Evolutionary conservation across 2,113 vertebrate species (phyloP).

Genomic region (Myodes glareolus): DNA sequence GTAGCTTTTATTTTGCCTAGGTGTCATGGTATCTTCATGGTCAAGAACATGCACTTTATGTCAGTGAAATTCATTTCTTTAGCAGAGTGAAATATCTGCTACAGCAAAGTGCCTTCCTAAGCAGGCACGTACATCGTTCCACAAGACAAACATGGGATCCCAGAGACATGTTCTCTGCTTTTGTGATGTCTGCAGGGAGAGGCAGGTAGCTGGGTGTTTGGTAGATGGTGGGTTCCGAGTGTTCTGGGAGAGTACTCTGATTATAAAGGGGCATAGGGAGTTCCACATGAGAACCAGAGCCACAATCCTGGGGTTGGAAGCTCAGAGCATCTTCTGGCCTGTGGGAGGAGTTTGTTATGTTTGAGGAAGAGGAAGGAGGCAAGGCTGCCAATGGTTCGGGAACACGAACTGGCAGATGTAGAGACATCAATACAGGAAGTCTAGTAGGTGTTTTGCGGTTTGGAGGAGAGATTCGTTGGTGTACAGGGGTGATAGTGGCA

Average conservation of each 20-base stretch:
- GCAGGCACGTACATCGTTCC: not conserved
- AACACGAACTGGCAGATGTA: not conserved
- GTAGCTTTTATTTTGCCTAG: not conserved
- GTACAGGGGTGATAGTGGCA: not conserved
- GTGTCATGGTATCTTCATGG: not conserved
- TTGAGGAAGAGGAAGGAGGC: not conserved
- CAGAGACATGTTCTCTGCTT: not conserved
- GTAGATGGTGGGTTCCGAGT: not conserved
- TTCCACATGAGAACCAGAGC: not conserved
- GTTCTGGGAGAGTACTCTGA: not conserved
- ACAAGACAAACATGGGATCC: not conserved
- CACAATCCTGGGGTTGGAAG: not conserved
- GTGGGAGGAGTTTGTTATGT: not conserved
- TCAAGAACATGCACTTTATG: slow-evolving; percentile 35
- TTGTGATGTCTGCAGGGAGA: not conserved
- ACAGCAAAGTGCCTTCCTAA: not conserved
- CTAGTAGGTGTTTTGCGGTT: not conserved
- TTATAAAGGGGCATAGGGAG: not conserved
- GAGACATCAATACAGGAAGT: not conserved
- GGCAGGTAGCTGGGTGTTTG: not conserved
- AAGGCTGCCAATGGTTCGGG: not conserved
- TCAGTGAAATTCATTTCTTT: not conserved
- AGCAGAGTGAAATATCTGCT: not conserved
- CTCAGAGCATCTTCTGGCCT: not conserved
- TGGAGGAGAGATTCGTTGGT: not conserved